Conservation (phyloP, 2,888 invertebrate species). For the Exocentrus adspersus region DNA sequence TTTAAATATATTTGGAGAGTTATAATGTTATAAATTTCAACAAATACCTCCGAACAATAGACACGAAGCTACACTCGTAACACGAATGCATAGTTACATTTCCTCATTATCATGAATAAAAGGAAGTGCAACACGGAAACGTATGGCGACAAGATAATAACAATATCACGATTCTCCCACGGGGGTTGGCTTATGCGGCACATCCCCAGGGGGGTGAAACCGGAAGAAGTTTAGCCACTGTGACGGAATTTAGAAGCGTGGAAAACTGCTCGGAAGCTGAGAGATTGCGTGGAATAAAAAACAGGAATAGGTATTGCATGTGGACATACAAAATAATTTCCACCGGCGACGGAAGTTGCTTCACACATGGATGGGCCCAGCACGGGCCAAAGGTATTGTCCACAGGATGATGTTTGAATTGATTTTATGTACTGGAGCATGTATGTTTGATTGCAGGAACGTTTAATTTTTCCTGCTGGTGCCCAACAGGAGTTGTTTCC, state of each 20-base stretch:
- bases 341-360: slow-evolving; percentile 9
- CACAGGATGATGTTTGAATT: not conserved
- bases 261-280: slow-evolving; percentile 37
- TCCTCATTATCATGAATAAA: slow-evolving; percentile 2
- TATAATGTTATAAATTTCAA: no score
- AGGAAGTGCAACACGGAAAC: slow-evolving; percentile 22
- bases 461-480: not conserved
- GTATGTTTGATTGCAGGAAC: not conserved
- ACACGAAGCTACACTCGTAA: no score
- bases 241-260: slow-evolving; percentile 43
- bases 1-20: no score
- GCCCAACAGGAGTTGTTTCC: not conserved
- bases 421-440: no score
- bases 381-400: slow-evolving; percentile 14
- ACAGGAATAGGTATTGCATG: slow-evolving; percentile 11
- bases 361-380: slow-evolving; percentile 13
- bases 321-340: not conserved
- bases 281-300: slow-evolving; percentile 17
- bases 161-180: slow-evolving; percentile 13
- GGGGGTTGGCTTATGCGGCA: slow-evolving; percentile 8
- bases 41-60: slow-evolving; percentile 3
- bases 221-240: slow-evolving; percentile 39
- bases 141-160: slow-evolving; percentile 6
- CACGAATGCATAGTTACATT: no score
- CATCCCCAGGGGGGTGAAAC: slow-evolving; percentile 27